Percentiles rank a stretch among this genome's conserved stretches.
These are phyloP conservation scores for Protophormia terraenovae DNA, from an alignment of 2,888 invertebrate genomes.

Conservation along the genomic window DNA sequence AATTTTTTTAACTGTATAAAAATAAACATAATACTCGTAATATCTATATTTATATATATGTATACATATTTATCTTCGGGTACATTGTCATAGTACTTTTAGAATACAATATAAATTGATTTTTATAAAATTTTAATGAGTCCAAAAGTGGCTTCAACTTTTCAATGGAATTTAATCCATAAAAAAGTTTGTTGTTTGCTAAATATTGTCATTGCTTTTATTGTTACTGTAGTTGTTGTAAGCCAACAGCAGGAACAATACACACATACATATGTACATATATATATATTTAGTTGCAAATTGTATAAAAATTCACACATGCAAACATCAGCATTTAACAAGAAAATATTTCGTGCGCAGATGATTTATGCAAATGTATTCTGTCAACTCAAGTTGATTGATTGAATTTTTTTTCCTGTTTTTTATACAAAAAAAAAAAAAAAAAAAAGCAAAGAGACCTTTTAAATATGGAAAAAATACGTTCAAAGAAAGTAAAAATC, in stretches of 20 bases:
- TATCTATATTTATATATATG: too few species aligned
- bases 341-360: conserved; percentile 36
- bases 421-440: background rate
- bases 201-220: background rate
- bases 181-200: background rate
- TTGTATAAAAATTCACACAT: conserved; percentile 42
- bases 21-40: too few species aligned
- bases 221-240: background rate
- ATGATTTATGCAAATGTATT: conserved; percentile 62
- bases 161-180: too few species aligned
- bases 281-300: conserved; percentile 13
- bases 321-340: conserved; percentile 45
- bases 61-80: too few species aligned
- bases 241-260: background rate
- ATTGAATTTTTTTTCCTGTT: conserved; percentile 36
- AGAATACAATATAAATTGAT: too few species aligned
- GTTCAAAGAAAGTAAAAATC: conserved; percentile 13
- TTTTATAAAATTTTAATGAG: too few species aligned
- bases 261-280: background rate
- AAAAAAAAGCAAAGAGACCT: background rate
- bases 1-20: too few species aligned
- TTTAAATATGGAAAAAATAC: background rate
- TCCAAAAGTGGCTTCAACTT: too few species aligned
- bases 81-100: too few species aligned
- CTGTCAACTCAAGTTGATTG: conserved; percentile 59